These are phyloP conservation scores for Noctilio leporinus DNA, from an alignment of 2,113 vertebrate species.

Conservation along the genomic window DNA sequence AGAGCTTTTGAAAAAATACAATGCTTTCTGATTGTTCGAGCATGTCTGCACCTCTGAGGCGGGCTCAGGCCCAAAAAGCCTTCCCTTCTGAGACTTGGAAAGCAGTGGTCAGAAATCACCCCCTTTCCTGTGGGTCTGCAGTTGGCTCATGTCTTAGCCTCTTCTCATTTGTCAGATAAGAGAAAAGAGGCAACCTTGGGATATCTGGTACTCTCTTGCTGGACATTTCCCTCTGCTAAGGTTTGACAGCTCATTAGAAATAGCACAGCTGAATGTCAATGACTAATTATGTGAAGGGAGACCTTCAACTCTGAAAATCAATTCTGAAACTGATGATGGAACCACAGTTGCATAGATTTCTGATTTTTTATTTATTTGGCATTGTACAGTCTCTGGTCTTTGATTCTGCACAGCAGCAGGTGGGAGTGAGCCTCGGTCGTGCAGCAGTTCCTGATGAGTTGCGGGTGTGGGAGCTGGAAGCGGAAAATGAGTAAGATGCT, in stretches of 20 bases:
- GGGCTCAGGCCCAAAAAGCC: background rate
- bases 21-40: slow-evolving; percentile 50
- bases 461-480: slow-evolving; percentile 1
- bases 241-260: slow-evolving; percentile 44
- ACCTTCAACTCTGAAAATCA: slow-evolving; percentile 18
- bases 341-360: background rate
- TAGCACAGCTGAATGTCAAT: background rate
- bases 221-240: background rate
- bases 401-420: background rate
- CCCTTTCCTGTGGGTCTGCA: background rate
- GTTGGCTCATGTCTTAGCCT: background rate
- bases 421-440: background rate
- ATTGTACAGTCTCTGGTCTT: background rate
- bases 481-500: slow-evolving; percentile 1
- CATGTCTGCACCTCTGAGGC: slow-evolving; percentile 27
- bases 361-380: background rate
- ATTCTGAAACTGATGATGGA: background rate
- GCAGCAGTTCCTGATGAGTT: background rate
- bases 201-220: background rate
- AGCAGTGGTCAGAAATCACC: background rate
- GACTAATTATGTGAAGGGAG: slow-evolving; percentile 24
- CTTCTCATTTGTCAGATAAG: background rate
- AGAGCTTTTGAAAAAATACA: slow-evolving; percentile 49
- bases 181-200: background rate
- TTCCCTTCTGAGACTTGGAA: background rate